Base-by-base conservation (phyloP, 2,888 invertebrate genomes). In the Pomacea canaliculata region DNA sequence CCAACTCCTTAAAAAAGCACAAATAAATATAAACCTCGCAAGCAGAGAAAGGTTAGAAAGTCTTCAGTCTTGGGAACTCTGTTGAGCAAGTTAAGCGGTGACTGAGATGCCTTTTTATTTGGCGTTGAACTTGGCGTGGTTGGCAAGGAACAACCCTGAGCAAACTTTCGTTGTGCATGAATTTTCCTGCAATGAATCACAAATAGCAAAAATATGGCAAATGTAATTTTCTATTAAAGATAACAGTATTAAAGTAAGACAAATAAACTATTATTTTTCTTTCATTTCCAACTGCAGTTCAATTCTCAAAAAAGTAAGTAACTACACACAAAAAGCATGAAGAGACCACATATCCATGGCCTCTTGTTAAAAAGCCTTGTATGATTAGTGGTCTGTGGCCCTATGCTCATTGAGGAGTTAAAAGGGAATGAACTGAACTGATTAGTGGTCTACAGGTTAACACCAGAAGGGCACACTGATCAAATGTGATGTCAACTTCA, bases 31-130 rank as follows among this genome's bases (percentile, higher is more conserved):
- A 83, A 90, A 93, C 96, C 95, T 90, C 96, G 93, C 86, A 95
- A 94, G 90, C 96, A 96, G 23, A 96, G 92, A 91, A 95, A 96
- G 71, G 95, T 96, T 68, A 96, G 90, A 88, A 96, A 96, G 90
- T 96, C 96, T 92, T 96, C 95, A 3, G 96, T 95, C 87, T 95
- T 95, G 48, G 96, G 95, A 84, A 95, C 92, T 87, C 94, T 83
- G 69, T 89, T 84, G 66, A 88, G 79, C 76, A 86, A 76, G 76
- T 85, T 85, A 48, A 85, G 78, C 4, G 87, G 84, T 10, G 86
- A 83, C 0, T 80, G 79, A 51, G 77, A 27, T 59, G 73, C 70
- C 56, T 80, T 74, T 71, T 84, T 85, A 10, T 81, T 80, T 56
- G 85, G 84, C 1, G 84, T 83, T 56, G 84, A 80, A 60, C 80